These are phyloP conservation scores for Pediacus dermestoides DNA, from an alignment of 2,888 invertebrate species.

Conservation along the genomic window DNA sequence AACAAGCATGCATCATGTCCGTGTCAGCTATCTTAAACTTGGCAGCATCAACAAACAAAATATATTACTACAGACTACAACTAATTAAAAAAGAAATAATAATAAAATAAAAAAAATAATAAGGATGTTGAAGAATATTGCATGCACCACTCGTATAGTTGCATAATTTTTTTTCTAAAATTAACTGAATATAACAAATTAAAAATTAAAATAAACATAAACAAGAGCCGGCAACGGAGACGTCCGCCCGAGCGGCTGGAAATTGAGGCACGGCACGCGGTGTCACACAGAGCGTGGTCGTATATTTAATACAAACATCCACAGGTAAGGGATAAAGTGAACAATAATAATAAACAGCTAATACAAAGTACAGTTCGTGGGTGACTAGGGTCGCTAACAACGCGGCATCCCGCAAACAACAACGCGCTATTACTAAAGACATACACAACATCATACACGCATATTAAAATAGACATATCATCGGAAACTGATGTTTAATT, in stretches of 20 bases:
- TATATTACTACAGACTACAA: conserved; percentile 46
- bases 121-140: conserved; percentile 41
- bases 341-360: conserved; percentile 32
- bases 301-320: conserved; percentile 31
- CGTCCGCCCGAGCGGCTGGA: conserved; percentile 30
- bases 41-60: conserved; percentile 53
- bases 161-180: conserved; percentile 25
- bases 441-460: conserved; percentile 51
- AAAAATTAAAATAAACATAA: conserved; percentile 43
- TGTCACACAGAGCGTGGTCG: conserved; percentile 38
- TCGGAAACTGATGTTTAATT: conserved; percentile 44
- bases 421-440: conserved; percentile 49
- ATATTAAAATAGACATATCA: conserved; percentile 50
- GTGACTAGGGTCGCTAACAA: conserved; percentile 53
- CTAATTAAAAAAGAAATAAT: conserved; percentile 42
- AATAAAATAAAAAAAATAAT: conserved; percentile 29
- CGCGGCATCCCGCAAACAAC: conserved; percentile 51
- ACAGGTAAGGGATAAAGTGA: conserved; percentile 26
- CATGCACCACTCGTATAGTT: conserved; percentile 47
- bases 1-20: conserved; percentile 28
- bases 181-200: conserved; percentile 31
- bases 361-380: conserved; percentile 42
- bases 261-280: conserved; percentile 46
- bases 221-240: conserved; percentile 32
- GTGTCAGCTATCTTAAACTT: conserved; percentile 49